Evolutionary conservation across 2,113 vertebrate genomes (phyloP).

Genomic region (Alces alces): DNA sequence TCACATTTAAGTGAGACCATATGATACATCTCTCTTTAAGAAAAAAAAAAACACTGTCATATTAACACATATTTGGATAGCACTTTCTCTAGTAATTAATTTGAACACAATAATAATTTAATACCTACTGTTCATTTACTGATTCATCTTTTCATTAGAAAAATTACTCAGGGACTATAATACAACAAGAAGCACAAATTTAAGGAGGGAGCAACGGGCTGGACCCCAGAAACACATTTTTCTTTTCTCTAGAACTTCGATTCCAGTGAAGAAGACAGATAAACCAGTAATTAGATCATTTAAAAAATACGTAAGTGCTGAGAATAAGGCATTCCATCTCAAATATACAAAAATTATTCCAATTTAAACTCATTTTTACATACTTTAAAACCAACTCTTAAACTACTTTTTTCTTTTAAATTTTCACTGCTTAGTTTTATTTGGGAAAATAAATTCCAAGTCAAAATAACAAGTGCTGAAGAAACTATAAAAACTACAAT

Average conservation of each 20-base stretch:
- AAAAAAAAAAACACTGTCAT: not conserved
- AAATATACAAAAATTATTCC: not conserved
- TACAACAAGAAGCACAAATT: not conserved
- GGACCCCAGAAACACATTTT: not conserved
- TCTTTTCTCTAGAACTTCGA: slow-evolving; percentile 14
- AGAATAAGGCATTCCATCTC: not conserved
- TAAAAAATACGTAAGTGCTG: not conserved
- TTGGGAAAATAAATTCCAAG: slow-evolving; percentile 9
- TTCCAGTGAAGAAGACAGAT: not conserved
- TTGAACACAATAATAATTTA: slow-evolving; percentile 13
- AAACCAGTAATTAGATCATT: not conserved
- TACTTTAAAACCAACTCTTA: not conserved
- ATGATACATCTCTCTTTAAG: not conserved
- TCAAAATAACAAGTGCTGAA: slow-evolving; percentile 6
- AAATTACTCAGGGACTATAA: not conserved
- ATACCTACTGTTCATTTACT: not conserved
- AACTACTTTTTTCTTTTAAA: not conserved
- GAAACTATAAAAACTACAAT: not conserved
- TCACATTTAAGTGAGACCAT: not conserved
- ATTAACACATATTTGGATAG: not conserved
- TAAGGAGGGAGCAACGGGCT: not conserved
- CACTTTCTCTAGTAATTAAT: slow-evolving; percentile 17
- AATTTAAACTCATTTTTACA: not conserved
- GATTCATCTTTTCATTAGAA: not conserved
- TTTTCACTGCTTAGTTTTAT: not conserved